Evolutionary conservation across 2,888 invertebrate species (phyloP), one percentile per base, ranked within the genome.

Genomic region (Neelides folsomi): DNA sequence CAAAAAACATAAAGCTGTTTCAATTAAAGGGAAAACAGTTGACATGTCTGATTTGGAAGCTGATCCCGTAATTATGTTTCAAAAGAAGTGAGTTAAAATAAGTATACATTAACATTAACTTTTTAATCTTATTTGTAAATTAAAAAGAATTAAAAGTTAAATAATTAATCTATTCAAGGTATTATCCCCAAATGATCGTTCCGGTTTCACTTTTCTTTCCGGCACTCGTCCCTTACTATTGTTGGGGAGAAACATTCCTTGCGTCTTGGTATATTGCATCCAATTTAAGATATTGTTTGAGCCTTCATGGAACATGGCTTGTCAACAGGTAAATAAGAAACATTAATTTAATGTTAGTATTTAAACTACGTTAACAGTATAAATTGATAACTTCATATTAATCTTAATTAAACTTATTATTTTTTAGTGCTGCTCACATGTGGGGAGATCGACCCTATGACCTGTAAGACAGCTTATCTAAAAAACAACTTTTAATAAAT

Each of bases 1-100:
- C 66, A 79, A 81, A 65, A 94, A 95, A 70, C 94, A 94, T 69
- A 88, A 88, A 0, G 85, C 88, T 59, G 86, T 95, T 38, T 85
- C 79, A 68, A 76, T 73, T 57, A 92, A 90, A 70, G 93, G 93
- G 67, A 82, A 86, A 64, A 78, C 80, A 43, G 77, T 94, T 20
- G 90, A 93, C 68, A 66, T 92, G 59, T 83, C 81, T 47, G 94
- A 95, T 71, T 74, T 95, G 55, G 77, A 78, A 55, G 73, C 75
- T 10, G 93, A 94, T 70, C 84, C 83, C 8, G 77, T 94, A 40
- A 76, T 92, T n/a, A 73, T 73, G 62, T 89, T 88, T 75, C 94
- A 95, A 71, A 82, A 84, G 71, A 86, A 82, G 84, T 88, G 72
- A 71, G 69, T 49, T 6, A 38, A 27, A 27, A 27, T 27, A 7